These are phyloP conservation scores for Cheilosia pagana DNA, from an alignment of 2,888 invertebrate species.

Conservation along the genomic window DNA sequence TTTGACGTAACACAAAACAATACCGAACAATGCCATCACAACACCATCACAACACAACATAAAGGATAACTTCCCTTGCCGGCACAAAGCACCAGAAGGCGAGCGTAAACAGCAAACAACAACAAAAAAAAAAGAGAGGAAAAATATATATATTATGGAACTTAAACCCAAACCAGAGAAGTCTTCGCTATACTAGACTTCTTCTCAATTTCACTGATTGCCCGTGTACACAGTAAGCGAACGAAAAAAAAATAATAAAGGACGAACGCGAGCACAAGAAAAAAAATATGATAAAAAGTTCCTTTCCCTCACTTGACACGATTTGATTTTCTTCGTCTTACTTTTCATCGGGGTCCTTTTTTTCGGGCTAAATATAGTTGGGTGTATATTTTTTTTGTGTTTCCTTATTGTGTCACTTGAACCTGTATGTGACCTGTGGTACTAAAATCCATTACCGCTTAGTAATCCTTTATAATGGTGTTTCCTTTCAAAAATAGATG, in stretches of 20 bases:
- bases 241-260: conserved; percentile 45
- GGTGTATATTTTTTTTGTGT: background rate
- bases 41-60: conserved; percentile 52
- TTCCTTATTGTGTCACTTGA: conserved; percentile 70
- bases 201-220: conserved; percentile 71
- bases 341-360: conserved; percentile 53
- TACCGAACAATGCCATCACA: conserved; percentile 52
- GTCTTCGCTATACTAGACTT: conserved; percentile 29
- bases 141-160: conserved; percentile 35
- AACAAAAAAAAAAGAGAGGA: conserved; percentile 18
- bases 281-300: conserved; percentile 58
- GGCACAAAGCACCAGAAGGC: conserved; percentile 3
- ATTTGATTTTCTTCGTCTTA: conserved; percentile 61
- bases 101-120: conserved; percentile 2
- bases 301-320: conserved; percentile 54
- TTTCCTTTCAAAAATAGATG: conserved; percentile 70
- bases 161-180: conserved; percentile 31
- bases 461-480: conserved; percentile 71
- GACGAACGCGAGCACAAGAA: conserved; percentile 21
- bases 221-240: conserved; percentile 61
- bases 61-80: conserved; percentile 53
- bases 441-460: conserved; percentile 70
- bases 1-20: conserved; percentile 63
- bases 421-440: conserved; percentile 71
- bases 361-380: conserved; percentile 14